These are phyloP conservation scores for Drosophila subquinaria DNA, from an alignment of 2,888 invertebrate genomes.

Conservation along the genomic window DNA sequence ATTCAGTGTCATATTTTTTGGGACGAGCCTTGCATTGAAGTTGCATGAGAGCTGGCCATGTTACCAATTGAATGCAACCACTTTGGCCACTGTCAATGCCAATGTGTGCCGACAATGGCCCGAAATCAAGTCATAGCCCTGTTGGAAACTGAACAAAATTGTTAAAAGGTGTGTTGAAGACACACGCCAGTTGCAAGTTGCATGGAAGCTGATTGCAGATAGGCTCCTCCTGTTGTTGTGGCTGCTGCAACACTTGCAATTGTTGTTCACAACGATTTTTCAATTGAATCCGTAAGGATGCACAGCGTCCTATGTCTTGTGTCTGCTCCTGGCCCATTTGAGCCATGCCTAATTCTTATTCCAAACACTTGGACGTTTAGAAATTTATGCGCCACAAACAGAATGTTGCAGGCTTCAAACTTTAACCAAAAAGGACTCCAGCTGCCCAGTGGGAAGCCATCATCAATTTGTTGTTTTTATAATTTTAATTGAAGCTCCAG, in stretches of 20 bases:
- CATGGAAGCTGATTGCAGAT: slow-evolving; percentile 34
- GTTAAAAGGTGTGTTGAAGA: slow-evolving; percentile 11
- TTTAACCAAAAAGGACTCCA: slow-evolving; percentile 25
- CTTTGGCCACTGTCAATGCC: slow-evolving; percentile 34
- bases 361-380: slow-evolving; percentile 69
- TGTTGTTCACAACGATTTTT: slow-evolving; percentile 65
- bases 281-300: slow-evolving; percentile 41
- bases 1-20: slow-evolving; percentile 25
- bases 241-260: slow-evolving; percentile 43
- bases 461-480: slow-evolving; percentile 72
- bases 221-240: not conserved
- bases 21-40: slow-evolving; percentile 7
- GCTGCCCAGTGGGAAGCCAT: slow-evolving; percentile 30
- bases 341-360: slow-evolving; percentile 67
- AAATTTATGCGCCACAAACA: slow-evolving; percentile 51
- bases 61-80: slow-evolving; percentile 33
- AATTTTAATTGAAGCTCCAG: slow-evolving; percentile 75
- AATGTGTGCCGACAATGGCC: not conserved
- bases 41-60: slow-evolving; percentile 22
- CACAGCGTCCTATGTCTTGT: too few relatives aligned
- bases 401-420: not conserved
- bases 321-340: slow-evolving; percentile 9
- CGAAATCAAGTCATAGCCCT: slow-evolving; percentile 27
- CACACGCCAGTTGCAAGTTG: slow-evolving; percentile 42
- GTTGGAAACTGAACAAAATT: slow-evolving; percentile 3